A percentile compares a stretch with the other conserved stretches of the same genome.
phyloP scores from a whole-genome alignment of 1,140 invertebrate species.

The Cepaea nemoralis region DNA sequence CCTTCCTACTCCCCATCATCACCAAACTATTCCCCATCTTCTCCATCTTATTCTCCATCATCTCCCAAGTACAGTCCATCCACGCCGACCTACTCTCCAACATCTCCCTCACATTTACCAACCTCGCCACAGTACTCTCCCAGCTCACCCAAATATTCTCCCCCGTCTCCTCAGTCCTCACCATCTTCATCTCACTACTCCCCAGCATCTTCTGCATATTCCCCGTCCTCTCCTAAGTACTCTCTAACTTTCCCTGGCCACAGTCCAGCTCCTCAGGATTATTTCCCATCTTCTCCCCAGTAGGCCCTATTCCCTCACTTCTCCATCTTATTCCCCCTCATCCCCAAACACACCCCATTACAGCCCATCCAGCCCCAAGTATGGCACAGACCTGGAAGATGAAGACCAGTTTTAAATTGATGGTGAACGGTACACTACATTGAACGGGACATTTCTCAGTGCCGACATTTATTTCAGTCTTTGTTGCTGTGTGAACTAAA shows the following conservation, averaged over 20 bases:
- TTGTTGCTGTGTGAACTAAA: too few species aligned
- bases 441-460: too few species aligned
- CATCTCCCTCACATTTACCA: conserved; percentile 81
- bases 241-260: conserved; percentile 76
- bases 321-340: conserved; percentile 66
- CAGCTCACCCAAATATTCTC: conserved; percentile 80
- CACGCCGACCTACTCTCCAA: conserved; percentile 72
- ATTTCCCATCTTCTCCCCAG: conserved; percentile 84
- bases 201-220: conserved; percentile 77
- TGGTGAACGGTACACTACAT: too few species aligned
- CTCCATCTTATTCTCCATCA: conserved; percentile 79
- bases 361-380: conserved; percentile 49
- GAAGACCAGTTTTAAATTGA: too few species aligned
- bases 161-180: conserved; percentile 83
- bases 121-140: conserved; percentile 77
- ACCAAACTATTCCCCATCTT: conserved; percentile 78
- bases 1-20: conserved; percentile 82
- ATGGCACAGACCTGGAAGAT: conserved; percentile 49
- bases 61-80: conserved; percentile 72
- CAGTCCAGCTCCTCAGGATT: conserved; percentile 82
- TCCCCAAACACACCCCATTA: too few species aligned
- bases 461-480: too few species aligned
- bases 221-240: conserved; percentile 84
- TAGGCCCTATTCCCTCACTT: conserved; percentile 79
- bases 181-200: conserved; percentile 80